Evolutionary conservation across 2,113 vertebrate genomes (phyloP).

Genomic region (Phylloscopus whistleri): DNA sequence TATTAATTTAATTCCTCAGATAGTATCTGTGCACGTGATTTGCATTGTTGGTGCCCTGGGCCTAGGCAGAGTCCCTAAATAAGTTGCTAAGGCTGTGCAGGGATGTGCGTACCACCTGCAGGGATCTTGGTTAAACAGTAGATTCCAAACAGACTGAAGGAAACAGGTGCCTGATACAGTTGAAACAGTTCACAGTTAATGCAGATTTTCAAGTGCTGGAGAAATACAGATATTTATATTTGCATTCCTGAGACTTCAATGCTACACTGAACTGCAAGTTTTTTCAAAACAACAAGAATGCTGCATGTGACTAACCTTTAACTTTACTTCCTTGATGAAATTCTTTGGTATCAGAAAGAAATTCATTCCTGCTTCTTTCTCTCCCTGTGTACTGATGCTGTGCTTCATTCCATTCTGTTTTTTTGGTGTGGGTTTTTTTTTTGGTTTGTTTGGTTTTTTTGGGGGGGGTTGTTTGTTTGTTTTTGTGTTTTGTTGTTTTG

Average conservation of each 20-base stretch:
- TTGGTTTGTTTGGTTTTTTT: too few relatives aligned
- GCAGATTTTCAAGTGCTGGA: background rate
- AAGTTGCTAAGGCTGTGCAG: background rate
- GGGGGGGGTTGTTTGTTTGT: too few relatives aligned
- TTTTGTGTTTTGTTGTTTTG: too few relatives aligned
- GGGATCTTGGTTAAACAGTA: background rate
- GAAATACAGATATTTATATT: background rate
- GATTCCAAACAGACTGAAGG: background rate
- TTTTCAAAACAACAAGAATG: background rate
- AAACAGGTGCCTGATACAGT: background rate
- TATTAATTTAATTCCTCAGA: background rate
- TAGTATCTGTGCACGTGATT: background rate
- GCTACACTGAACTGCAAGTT: background rate
- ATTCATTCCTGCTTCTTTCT: background rate
- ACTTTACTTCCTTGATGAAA: background rate
- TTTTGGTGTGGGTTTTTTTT: too few relatives aligned
- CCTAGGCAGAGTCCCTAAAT: background rate
- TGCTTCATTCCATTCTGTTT: slow-evolving; percentile 7
- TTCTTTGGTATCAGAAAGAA: background rate
- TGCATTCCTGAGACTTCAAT: background rate
- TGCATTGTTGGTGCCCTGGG: background rate
- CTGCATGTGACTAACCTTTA: background rate
- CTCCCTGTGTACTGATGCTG: background rate
- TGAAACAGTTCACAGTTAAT: background rate
- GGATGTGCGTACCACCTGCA: background rate